phyloP scores from a whole-genome alignment of 2,113 vertebrate genomes.

The Microcebus griseorufus region DNA sequence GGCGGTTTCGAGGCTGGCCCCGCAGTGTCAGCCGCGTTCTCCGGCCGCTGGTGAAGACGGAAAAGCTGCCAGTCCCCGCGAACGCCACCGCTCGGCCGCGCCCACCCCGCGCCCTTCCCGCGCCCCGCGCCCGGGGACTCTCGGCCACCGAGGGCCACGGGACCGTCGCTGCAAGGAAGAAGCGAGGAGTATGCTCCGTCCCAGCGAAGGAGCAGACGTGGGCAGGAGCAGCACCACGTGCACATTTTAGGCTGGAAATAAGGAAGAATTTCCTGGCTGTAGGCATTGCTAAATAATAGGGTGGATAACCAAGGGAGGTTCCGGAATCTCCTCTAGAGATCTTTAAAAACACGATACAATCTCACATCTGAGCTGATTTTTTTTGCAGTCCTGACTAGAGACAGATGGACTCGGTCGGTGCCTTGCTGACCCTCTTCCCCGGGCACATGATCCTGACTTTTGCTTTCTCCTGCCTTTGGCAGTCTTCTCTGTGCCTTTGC shows the following conservation, averaged over 20 bases:
- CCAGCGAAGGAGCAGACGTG: background rate
- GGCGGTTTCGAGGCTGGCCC: background rate
- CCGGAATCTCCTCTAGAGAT: slow-evolving; percentile 23
- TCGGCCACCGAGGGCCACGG: background rate
- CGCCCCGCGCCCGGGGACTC: background rate
- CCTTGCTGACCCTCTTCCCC: background rate
- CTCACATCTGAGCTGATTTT: background rate
- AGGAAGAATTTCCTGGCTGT: slow-evolving; percentile 33
- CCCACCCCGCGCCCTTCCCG: too few relatives aligned
- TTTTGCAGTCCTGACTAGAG: background rate
- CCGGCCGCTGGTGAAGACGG: background rate
- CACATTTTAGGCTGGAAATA: background rate
- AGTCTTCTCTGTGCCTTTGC: fast-evolving
- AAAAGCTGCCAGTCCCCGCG: background rate
- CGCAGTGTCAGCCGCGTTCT: background rate
- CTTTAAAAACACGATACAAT: background rate
- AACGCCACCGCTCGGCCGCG: background rate
- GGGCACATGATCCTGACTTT: fast-evolving
- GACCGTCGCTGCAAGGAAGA: background rate
- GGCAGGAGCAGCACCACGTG: background rate
- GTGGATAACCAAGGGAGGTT: slow-evolving; percentile 41
- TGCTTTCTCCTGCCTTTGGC: background rate
- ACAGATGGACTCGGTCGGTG: background rate
- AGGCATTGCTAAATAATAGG: background rate
- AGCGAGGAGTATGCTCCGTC: background rate